A percentile compares a stretch with the other conserved stretches of the same genome.
phyloP scores from a whole-genome alignment of 2,797 vertebrate species.

The Darevskia mixta region DNA sequence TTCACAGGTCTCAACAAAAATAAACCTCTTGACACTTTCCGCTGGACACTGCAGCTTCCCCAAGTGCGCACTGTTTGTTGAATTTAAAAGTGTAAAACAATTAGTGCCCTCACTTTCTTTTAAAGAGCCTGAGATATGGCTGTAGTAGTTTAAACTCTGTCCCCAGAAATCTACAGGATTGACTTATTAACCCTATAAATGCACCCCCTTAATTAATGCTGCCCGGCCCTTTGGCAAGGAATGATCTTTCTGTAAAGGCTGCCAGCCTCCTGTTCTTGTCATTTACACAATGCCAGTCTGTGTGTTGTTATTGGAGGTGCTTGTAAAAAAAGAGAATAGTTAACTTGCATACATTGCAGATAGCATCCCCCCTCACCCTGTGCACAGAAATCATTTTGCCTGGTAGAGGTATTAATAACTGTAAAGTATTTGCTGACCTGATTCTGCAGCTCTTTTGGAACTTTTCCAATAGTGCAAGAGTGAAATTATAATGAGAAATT shows the following conservation, averaged over 20 bases:
- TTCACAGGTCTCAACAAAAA: slow-evolving; percentile 85
- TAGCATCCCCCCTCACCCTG: not conserved
- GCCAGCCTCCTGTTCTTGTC: not conserved
- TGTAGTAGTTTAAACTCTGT: slow-evolving; percentile 60
- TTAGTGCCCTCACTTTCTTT: slow-evolving; percentile 67
- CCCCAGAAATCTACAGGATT: slow-evolving; percentile 63
- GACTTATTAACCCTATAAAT: slow-evolving; percentile 57
- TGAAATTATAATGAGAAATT: not conserved
- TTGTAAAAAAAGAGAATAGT: not conserved
- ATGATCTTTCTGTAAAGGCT: not conserved
- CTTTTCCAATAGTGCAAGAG: not conserved
- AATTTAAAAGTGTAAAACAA: slow-evolving; percentile 80
- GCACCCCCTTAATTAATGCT: not conserved
- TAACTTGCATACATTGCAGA: not conserved
- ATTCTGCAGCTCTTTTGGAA: not conserved
- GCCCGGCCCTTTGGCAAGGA: not conserved
- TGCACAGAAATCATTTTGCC: not conserved
- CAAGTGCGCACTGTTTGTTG: slow-evolving; percentile 79
- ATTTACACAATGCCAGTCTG: slow-evolving; percentile 34
- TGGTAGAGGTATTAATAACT: not conserved
- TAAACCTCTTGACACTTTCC: slow-evolving; percentile 84
- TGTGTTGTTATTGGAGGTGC: slow-evolving; percentile 23
- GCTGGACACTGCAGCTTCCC: slow-evolving; percentile 76
- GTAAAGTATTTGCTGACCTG: not conserved
- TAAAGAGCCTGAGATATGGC: slow-evolving; percentile 71